A percentile compares a stretch with the other conserved stretches of the same genome.
Evolutionary conservation across 2,113 vertebrate genomes (phyloP).

Genomic region (Muntiacus reevesi): DNA sequence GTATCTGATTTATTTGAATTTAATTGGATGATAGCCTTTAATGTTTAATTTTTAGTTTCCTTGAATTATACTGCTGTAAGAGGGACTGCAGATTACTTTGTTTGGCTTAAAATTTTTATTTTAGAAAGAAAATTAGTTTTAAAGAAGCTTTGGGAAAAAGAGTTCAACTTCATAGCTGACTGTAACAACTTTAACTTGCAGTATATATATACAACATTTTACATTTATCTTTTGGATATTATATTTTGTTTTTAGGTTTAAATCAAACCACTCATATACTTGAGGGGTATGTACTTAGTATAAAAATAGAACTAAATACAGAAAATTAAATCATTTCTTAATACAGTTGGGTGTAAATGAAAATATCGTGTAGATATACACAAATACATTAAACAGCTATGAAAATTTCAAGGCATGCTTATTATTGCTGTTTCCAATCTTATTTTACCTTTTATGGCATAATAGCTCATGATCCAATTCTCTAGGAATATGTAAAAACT

Average conservation of each 20-base stretch:
- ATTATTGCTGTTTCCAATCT: neutral
- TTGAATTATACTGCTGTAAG: neutral
- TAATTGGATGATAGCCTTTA: neutral
- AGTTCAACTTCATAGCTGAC: neutral
- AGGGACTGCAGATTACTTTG: neutral
- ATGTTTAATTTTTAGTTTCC: neutral
- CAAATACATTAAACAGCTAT: neutral
- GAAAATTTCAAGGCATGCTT: neutral
- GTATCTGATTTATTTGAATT: neutral
- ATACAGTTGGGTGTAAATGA: neutral
- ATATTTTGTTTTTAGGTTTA: neutral
- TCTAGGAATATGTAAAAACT: neutral
- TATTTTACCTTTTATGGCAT: slow-evolving; percentile 2
- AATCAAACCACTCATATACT: neutral
- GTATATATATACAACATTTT: neutral
- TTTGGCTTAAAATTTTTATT: neutral
- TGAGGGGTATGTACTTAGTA: neutral
- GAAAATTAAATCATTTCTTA: neutral
- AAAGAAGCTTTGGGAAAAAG: neutral
- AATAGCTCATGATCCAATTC: neutral
- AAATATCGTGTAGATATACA: neutral
- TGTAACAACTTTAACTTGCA: neutral
- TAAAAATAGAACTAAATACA: neutral
- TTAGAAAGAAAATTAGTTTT: neutral
- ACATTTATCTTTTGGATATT: neutral